Conservation (phyloP, 1,140 invertebrate species). For the Drosophila chauvacae region DNA sequence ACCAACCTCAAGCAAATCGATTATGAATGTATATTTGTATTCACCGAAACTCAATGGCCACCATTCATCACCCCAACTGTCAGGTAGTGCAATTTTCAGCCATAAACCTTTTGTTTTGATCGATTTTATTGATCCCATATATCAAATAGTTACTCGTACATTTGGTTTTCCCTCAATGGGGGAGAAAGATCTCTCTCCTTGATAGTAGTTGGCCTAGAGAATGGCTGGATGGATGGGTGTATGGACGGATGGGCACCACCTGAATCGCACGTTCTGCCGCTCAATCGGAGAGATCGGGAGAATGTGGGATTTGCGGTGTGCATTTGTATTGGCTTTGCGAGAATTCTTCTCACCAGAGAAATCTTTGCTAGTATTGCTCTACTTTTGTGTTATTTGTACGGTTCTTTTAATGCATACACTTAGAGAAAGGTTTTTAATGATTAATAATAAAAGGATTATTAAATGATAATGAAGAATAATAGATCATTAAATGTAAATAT, state of each 20-base stretch:
- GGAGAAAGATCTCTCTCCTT: conserved; percentile 14
- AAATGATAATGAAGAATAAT: background rate
- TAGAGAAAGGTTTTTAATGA: background rate
- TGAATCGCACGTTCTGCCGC: conserved; percentile 38
- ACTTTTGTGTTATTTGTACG: conserved; percentile 55
- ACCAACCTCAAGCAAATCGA: conserved; percentile 15
- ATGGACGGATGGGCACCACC: conserved; percentile 43
- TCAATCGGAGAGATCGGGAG: conserved; percentile 28
- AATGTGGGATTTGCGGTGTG: conserved; percentile 23
- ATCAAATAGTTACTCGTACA: conserved; percentile 43
- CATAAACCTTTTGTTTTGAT: conserved; percentile 52
- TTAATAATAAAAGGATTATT: background rate
- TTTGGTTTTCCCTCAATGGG: conserved; percentile 26
- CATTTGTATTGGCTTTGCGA: conserved; percentile 20
- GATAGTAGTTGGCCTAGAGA: conserved; percentile 29
- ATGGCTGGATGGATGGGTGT: conserved; percentile 5
- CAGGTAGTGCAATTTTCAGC: conserved; percentile 53
- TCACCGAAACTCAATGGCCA: conserved; percentile 28
- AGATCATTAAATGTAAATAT: background rate
- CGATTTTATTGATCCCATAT: conserved; percentile 55
- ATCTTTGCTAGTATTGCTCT: conserved; percentile 42
- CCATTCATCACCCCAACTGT: conserved; percentile 44
- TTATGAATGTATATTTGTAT: conserved; percentile 29
- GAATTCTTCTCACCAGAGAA: conserved; percentile 20
- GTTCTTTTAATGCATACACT: conserved; percentile 41